Conservation (phyloP, 2,888 invertebrate species). For the Seira ritae region DNA sequence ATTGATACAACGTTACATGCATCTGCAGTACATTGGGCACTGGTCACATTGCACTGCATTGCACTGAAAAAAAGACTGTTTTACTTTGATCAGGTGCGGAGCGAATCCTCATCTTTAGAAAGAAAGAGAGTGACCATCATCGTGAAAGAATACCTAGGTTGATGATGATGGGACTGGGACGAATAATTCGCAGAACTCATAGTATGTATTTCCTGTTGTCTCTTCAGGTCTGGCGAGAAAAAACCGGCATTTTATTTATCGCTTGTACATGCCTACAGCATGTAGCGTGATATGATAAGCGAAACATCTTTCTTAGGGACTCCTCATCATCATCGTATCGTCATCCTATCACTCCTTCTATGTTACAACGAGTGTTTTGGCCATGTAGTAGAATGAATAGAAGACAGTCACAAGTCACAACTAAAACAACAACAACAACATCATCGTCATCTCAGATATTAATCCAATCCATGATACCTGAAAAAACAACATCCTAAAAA, state of each 20-base stretch:
- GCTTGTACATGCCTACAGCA: neutral
- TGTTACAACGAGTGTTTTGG: neutral
- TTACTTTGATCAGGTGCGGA: too few relatives aligned
- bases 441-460: neutral
- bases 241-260: neutral
- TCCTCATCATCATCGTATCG: neutral
- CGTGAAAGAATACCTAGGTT: too few relatives aligned
- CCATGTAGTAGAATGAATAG: neutral
- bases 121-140: too few relatives aligned
- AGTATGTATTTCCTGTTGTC: constrained; percentile 45
- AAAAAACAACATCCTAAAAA: neutral
- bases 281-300: neutral
- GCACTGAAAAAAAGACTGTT: too few relatives aligned
- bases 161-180: neutral
- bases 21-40: too few relatives aligned
- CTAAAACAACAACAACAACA: neutral
- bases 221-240: neutral
- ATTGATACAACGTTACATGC: too few relatives aligned
- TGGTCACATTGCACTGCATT: too few relatives aligned
- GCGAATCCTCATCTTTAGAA: too few relatives aligned
- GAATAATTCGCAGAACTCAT: constrained; percentile 50
- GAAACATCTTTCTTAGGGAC: neutral
- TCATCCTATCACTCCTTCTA: neutral
- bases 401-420: neutral
- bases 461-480: neutral